phyloP scores from a whole-genome alignment of 2,797 vertebrate species.

The Myiothlypis coronata region DNA sequence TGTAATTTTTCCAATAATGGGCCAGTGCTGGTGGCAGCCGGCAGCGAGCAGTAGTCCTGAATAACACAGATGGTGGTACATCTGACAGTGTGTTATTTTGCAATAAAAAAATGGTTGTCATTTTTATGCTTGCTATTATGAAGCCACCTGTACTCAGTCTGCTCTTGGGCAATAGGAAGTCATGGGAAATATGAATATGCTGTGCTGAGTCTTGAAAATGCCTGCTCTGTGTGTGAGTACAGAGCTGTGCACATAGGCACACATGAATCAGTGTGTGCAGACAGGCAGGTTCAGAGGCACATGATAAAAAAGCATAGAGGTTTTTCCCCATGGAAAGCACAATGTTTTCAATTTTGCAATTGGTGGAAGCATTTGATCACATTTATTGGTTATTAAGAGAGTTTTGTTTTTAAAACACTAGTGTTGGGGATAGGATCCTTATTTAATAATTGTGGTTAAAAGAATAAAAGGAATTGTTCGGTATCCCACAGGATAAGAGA shows the following conservation, averaged over 20 bases:
- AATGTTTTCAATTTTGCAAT: not conserved
- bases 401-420: not conserved
- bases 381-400: not conserved
- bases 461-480: not conserved
- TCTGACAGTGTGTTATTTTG: conserved; percentile 70
- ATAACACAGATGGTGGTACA: conserved; percentile 71
- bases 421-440: fast-evolving
- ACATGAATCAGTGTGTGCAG: not conserved
- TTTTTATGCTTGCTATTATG: conserved; percentile 67
- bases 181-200: not conserved
- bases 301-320: not conserved
- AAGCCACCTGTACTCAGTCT: conserved; percentile 67
- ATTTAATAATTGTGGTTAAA: not conserved
- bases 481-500: not conserved
- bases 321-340: not conserved
- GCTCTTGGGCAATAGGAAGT: not conserved
- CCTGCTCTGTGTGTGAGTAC: fast-evolving
- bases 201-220: not conserved
- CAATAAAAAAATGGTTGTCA: conserved; percentile 66
- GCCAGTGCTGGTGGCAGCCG: conserved; percentile 49
- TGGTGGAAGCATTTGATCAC: not conserved
- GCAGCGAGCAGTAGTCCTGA: conserved; percentile 42
- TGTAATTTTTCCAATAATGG: conserved; percentile 51
- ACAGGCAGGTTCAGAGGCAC: not conserved
- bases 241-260: not conserved